These are phyloP conservation scores for Synanthedon myopaeformis DNA, from an alignment of 2,888 invertebrate genomes.

Conservation along the genomic window DNA sequence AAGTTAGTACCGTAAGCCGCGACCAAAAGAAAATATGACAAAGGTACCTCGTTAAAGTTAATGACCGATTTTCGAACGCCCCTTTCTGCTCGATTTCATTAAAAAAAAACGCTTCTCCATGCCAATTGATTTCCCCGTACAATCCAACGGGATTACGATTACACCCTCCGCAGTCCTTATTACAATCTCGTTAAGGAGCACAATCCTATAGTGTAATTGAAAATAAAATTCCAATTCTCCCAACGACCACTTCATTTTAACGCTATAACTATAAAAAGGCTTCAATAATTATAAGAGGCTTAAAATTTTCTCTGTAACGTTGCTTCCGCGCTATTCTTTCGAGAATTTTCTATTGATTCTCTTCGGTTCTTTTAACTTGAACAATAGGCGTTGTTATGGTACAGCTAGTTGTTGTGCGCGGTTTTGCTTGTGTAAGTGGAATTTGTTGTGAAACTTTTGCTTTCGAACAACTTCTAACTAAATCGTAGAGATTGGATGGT, in stretches of 20 bases:
- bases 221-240: slow-evolving; percentile 12
- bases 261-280: slow-evolving; percentile 25
- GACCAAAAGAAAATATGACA: slow-evolving; percentile 62
- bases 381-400: no score
- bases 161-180: slow-evolving; percentile 17
- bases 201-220: slow-evolving; percentile 6
- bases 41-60: slow-evolving; percentile 58
- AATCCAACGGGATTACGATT: slow-evolving; percentile 23
- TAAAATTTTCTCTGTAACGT: not conserved
- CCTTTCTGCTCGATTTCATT: slow-evolving; percentile 57
- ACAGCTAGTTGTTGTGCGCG: no score
- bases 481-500: no score
- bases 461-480: no score
- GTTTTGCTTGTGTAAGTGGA: no score
- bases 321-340: not conserved
- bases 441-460: no score
- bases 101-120: slow-evolving; percentile 53
- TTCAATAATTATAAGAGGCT: slow-evolving; percentile 10
- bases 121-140: slow-evolving; percentile 53
- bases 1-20: slow-evolving; percentile 15
- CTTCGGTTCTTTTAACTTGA: no score
- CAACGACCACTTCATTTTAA: slow-evolving; percentile 42
- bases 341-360: not conserved
- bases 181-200: slow-evolving; percentile 10
- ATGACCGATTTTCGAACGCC: slow-evolving; percentile 48